These are phyloP conservation scores for Cyprinus carpio DNA, from an alignment of 2,113 vertebrate genomes.

Conservation along the genomic window DNA sequence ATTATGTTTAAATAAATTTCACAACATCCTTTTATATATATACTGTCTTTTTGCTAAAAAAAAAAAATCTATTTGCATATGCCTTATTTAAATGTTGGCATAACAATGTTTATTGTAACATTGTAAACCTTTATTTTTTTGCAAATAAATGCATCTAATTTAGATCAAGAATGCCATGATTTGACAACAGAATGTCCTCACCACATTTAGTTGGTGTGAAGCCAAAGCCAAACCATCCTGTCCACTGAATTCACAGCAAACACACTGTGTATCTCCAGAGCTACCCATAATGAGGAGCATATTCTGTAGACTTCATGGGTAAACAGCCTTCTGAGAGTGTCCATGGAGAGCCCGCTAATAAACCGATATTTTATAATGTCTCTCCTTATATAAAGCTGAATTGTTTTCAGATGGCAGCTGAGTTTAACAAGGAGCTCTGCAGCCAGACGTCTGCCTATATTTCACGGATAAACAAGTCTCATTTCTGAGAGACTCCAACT, in stretches of 20 bases:
- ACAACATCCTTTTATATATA: background rate
- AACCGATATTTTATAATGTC: constrained; percentile 11
- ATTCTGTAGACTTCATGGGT: constrained; percentile 1
- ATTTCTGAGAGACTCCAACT: background rate
- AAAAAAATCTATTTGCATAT: background rate
- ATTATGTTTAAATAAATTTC: too few relatives aligned
- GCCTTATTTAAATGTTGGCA: background rate
- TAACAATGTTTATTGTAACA: background rate
- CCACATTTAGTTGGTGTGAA: background rate
- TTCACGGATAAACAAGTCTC: constrained; percentile 28
- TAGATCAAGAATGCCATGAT: background rate
- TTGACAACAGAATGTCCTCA: background rate
- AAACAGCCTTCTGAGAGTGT: constrained; percentile 22
- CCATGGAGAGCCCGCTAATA: constrained; percentile 12
- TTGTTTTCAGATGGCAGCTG: constrained; percentile 27
- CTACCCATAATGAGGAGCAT: background rate
- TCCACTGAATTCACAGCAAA: constrained; percentile 37
- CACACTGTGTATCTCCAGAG: constrained; percentile 44
- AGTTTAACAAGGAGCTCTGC: constrained; percentile 27
- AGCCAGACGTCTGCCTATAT: constrained; percentile 18
- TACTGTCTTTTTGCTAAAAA: background rate
- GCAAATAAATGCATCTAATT: background rate
- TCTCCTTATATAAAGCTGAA: constrained; percentile 8
- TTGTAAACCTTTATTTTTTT: background rate
- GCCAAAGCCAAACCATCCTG: constrained; percentile 49